These are phyloP conservation scores for Autographa gamma DNA, from an alignment of 2,888 invertebrate genomes.

Conservation along the genomic window DNA sequence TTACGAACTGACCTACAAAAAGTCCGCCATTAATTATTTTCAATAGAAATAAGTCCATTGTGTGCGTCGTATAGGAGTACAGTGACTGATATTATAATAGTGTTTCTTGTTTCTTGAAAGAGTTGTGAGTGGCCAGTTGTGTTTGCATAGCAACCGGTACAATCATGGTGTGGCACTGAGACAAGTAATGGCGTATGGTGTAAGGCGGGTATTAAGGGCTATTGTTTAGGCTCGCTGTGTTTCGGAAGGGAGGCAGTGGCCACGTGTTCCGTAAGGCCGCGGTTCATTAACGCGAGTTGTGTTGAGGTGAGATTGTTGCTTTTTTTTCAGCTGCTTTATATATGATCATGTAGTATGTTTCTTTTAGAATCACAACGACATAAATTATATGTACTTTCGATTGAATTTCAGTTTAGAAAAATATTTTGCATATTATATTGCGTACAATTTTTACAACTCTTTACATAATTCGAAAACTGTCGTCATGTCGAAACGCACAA, in stretches of 20 bases:
- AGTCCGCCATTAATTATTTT: constrained; percentile 48
- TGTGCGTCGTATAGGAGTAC: constrained; percentile 38
- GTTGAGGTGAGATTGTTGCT: background rate
- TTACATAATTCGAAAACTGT: too few relatives aligned
- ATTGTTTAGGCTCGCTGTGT: constrained; percentile 57
- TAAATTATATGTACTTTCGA: background rate
- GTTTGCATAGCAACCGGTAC: constrained; percentile 48
- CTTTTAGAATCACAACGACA: too few relatives aligned
- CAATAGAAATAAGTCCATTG: constrained; percentile 30
- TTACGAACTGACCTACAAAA: constrained; percentile 48
- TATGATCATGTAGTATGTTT: background rate
- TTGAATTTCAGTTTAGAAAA: background rate
- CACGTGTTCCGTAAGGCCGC: constrained; percentile 58
- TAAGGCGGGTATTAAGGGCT: constrained; percentile 55
- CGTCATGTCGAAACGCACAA: too few relatives aligned
- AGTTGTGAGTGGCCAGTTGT: constrained; percentile 36
- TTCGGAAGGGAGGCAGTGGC: constrained; percentile 46
- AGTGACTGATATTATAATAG: constrained; percentile 43
- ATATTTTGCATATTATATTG: background rate
- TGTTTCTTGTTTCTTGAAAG: constrained; percentile 14
- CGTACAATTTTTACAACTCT: too few relatives aligned
- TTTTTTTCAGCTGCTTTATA: background rate
- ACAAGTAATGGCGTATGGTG: constrained; percentile 46
- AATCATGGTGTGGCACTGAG: constrained; percentile 28
- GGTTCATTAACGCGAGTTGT: constrained; percentile 33